phyloP scores from a whole-genome alignment of 53 echinoderm and acorn worm genomes.

The Echinarachnius parma region DNA sequence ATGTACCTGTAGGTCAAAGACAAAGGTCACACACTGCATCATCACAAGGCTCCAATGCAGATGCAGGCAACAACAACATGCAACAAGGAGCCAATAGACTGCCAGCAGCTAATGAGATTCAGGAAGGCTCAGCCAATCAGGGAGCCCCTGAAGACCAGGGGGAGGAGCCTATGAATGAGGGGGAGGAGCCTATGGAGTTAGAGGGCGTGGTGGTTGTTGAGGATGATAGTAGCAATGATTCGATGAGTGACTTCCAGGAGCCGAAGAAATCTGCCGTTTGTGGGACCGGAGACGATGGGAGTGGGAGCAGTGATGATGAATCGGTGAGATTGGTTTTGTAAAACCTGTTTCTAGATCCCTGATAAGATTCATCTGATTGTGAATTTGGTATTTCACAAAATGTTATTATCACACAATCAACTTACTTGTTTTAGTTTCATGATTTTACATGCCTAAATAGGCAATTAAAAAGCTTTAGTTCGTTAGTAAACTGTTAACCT shows the following conservation, averaged over 20 bases:
- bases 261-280: slow-evolving; percentile 17
- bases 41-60: too few species aligned
- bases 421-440: too few species aligned
- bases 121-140: slow-evolving; percentile 10
- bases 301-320: slow-evolving; percentile 58
- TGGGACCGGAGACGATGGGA: slow-evolving; percentile 4
- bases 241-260: slow-evolving; percentile 50
- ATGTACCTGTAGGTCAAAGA: too few species aligned
- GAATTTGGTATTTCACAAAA: too few species aligned
- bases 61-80: too few species aligned
- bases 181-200: slow-evolving; percentile 36
- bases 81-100: neutral
- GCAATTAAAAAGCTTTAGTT: too few species aligned
- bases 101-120: slow-evolving; percentile 18
- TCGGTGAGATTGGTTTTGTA: slow-evolving; percentile 49
- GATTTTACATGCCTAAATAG: too few species aligned
- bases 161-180: neutral
- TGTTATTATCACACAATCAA: too few species aligned
- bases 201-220: slow-evolving; percentile 8
- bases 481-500: too few species aligned
- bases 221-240: slow-evolving; percentile 46
- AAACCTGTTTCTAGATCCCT: too few species aligned
- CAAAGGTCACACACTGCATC: too few species aligned
- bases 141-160: neutral
- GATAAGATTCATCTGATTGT: too few species aligned